A percentile compares a stretch with the other conserved stretches of the same genome.
Evolutionary conservation across 64 coral and sea anemone genomes (phyloP).

Genomic region (Montipora foliosa): DNA sequence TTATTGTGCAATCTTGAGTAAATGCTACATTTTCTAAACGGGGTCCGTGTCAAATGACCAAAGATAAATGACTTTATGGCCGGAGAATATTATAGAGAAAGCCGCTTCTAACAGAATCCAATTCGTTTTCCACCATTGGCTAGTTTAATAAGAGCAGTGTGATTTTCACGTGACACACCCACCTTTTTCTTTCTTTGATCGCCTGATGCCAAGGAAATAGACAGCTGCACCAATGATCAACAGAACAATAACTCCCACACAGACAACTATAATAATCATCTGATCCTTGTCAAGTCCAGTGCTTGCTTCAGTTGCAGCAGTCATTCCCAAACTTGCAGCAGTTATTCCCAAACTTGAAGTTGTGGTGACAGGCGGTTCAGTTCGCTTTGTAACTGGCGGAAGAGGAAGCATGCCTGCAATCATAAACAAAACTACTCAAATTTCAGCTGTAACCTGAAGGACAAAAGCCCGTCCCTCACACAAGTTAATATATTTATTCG

Average conservation of each 20-base stretch:
- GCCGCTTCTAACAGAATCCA: too few relatives aligned
- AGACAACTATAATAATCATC: conserved; percentile 19
- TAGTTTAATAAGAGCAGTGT: too few relatives aligned
- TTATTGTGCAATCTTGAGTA: too few relatives aligned
- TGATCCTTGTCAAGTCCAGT: neutral
- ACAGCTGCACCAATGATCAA: conserved; percentile 20
- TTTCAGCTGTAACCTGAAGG: too few relatives aligned
- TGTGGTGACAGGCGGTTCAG: neutral
- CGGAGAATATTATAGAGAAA: too few relatives aligned
- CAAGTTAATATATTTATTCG: too few relatives aligned
- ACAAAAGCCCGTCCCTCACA: too few relatives aligned
- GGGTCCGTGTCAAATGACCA: too few relatives aligned
- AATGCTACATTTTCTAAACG: too few relatives aligned
- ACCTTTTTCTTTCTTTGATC: conserved; percentile 19
- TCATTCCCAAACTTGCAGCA: neutral
- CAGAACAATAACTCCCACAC: neutral
- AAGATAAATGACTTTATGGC: too few relatives aligned
- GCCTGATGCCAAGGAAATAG: conserved; percentile 10
- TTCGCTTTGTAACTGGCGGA: neutral
- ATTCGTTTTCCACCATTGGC: too few relatives aligned
- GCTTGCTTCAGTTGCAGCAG: neutral
- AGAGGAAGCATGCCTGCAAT: neutral
- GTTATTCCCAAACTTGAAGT: neutral
- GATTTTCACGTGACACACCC: neutral
- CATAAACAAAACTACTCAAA: neutral